Evolutionary conservation across 1,140 invertebrate species (phyloP), one percentile per base, ranked within the genome.

Genomic region (Drosophila eugracilis): DNA sequence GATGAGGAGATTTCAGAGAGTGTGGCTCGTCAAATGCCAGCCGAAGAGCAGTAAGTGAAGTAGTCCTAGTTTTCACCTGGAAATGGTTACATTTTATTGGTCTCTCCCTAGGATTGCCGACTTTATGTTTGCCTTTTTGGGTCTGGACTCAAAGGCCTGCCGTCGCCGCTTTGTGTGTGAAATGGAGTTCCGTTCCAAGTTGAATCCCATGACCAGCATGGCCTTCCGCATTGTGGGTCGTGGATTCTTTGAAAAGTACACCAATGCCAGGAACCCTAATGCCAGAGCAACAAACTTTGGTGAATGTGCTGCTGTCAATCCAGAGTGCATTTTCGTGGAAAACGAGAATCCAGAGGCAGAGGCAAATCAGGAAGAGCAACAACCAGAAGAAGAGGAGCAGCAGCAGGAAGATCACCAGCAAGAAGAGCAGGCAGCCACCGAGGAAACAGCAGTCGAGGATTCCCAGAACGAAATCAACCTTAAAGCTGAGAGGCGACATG

Each of bases 111-210:
- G 90, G 52, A 90, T 91, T 48, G 84, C 84, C 5, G 84, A 91
- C 30, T 83, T 91, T 9, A 78, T 91, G 77, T 91, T 91, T 19
- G 71, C 76, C 21, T 91, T 91, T 26, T 57, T 91, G 69, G 91
- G 91, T 0, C 52, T 91, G 17, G 89, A 90, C 42, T 77, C 90
- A 5, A 71, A 57, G 26, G 89, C 89, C 4, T 91, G 91, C 17
- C 89, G 90, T 28, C 90, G 80, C 4, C 86, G 91, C 28, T 91
- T 91, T 26, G 78, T 91, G 5, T 91, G 91, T 48, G 91, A 91
- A 77, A 89, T 91, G 86, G 90, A 91, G 47, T 91, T 91, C 72
- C 80, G 88, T 4, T 88, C 90, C 5, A 89, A 81, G 17, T 7
- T 60, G 9, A 91, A 90, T 62, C 90, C 90, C 14, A 19, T 91